Percentiles rank a stretch among this genome's conserved stretches.
These are phyloP conservation scores for Corbicula japonica DNA, from an alignment of 2,888 invertebrate genomes.

Conservation along the genomic window DNA sequence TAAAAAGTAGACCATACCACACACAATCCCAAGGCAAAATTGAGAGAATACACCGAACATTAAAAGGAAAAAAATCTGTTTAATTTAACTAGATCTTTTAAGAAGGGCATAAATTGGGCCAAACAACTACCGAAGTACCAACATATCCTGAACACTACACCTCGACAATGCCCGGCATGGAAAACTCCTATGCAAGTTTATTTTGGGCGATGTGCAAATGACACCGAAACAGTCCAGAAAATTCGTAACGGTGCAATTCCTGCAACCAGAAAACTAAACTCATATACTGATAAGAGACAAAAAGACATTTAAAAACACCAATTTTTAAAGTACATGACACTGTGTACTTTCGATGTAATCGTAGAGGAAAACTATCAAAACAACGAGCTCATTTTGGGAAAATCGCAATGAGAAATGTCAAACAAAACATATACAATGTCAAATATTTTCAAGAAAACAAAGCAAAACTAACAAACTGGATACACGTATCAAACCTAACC, in stretches of 20 bases:
- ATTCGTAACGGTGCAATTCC: conserved; percentile 14
- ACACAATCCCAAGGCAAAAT: conserved; percentile 48
- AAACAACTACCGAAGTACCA: conserved; percentile 12
- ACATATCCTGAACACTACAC: not conserved
- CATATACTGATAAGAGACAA: conserved; percentile 12
- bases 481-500: too few relatives aligned
- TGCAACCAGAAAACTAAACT: conserved; percentile 19
- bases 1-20: conserved; percentile 26
- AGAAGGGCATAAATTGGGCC: conserved; percentile 17
- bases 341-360: conserved; percentile 11
- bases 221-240: conserved; percentile 4
- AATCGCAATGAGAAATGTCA: conserved; percentile 10
- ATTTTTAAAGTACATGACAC: conserved; percentile 2
- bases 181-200: conserved; percentile 8
- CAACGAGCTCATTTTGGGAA: not conserved
- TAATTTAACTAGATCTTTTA: conserved; percentile 15
- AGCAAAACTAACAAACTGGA: too few relatives aligned
- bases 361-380: not conserved
- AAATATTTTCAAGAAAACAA: conserved; percentile 14
- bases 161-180: not conserved
- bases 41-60: conserved; percentile 31
- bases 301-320: not conserved
- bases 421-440: conserved; percentile 19
- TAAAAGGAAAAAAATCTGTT: conserved; percentile 30
- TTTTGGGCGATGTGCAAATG: not conserved